phyloP scores from a whole-genome alignment of 35 echinoderm and acorn worm genomes.

The Heliocidaris tuberculata region DNA sequence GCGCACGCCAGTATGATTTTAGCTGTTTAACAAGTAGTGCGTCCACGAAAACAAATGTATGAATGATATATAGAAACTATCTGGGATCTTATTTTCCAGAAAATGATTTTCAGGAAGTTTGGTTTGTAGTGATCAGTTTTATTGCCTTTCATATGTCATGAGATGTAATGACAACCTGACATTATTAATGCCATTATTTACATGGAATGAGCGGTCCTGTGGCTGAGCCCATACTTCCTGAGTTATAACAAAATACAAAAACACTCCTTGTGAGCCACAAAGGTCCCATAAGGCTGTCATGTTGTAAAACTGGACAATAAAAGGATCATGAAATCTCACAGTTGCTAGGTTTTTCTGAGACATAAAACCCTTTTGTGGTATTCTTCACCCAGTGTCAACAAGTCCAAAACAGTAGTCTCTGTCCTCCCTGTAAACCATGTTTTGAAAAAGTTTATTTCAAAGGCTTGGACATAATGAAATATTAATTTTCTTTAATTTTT shows the following conservation, averaged over 20 bases:
- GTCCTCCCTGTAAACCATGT: too few species aligned
- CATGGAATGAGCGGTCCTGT: neutral
- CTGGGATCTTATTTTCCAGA: too few species aligned
- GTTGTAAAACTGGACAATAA: slow-evolving; percentile 12
- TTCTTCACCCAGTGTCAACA: neutral
- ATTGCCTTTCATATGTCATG: neutral
- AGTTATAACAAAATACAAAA: neutral
- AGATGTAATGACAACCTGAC: neutral
- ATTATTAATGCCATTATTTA: neutral
- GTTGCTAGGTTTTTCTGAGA: neutral
- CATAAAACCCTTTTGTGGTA: slow-evolving; percentile 13
- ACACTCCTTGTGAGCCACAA: neutral
- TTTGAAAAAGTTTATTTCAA: too few species aligned
- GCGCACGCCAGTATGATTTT: too few species aligned
- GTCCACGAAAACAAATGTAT: too few species aligned
- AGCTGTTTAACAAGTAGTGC: too few species aligned
- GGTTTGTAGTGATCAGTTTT: neutral
- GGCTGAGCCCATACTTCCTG: neutral
- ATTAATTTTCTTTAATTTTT: too few species aligned
- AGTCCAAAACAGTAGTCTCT: neutral
- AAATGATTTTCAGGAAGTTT: too few species aligned
- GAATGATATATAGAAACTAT: too few species aligned
- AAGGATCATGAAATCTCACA: neutral
- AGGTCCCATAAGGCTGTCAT: neutral
- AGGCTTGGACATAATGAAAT: too few species aligned